Conservation (phyloP, 1,140 invertebrate genomes). For the Phocides pigmalion region DNA sequence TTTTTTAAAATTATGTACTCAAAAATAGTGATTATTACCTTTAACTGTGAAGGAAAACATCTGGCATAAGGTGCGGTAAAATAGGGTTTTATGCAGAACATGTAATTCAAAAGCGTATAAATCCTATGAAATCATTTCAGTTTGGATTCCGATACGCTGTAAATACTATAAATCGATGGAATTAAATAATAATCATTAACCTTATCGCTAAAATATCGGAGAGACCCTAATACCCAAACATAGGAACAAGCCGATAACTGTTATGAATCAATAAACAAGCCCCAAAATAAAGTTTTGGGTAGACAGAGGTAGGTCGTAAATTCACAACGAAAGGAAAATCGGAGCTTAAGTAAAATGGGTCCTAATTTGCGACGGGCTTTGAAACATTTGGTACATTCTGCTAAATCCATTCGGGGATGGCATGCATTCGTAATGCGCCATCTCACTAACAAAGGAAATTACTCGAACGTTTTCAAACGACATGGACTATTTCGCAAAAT, state of each 20-base stretch:
- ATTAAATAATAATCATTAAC: conserved; percentile 21
- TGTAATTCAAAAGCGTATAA: too few species aligned
- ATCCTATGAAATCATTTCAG: too few species aligned
- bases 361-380: conserved; percentile 28
- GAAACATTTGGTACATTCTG: conserved; percentile 29
- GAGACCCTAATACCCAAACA: neutral
- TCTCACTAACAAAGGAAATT: conserved; percentile 15
- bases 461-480: conserved; percentile 10
- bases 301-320: conserved; percentile 24
- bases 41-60: too few species aligned
- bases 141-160: too few species aligned
- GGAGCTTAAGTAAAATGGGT: conserved; percentile 24
- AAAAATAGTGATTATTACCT: too few species aligned
- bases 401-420: conserved; percentile 14
- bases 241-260: conserved; percentile 9
- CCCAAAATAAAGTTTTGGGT: conserved; percentile 30
- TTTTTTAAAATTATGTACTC: too few species aligned
- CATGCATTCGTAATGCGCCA: conserved; percentile 16
- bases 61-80: too few species aligned
- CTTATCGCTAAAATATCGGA: neutral
- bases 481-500: neutral
- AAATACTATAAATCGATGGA: conserved; percentile 10
- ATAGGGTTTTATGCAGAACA: too few species aligned
- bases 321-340: conserved; percentile 23
- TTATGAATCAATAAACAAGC: conserved; percentile 32